Evolutionary conservation across 2,113 vertebrate species (phyloP).

Genomic region (Ceyx melanurus): DNA sequence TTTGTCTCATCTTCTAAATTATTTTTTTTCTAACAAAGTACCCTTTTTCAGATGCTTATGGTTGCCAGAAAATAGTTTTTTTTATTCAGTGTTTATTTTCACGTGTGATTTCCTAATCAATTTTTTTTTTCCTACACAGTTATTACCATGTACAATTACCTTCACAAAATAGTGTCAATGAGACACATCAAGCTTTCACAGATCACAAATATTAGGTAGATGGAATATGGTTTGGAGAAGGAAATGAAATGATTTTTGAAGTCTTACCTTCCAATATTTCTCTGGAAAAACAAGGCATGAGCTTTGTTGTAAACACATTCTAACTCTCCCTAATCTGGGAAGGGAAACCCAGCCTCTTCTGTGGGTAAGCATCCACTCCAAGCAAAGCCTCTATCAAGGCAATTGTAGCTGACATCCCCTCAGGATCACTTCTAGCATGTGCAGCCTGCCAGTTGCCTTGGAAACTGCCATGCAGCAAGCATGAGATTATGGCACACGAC

Average conservation of each 20-base stretch:
- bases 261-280: not conserved
- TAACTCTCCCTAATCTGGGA: not conserved
- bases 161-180: not conserved
- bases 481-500: constrained; percentile 59
- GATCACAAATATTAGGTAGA: not conserved
- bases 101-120: not conserved
- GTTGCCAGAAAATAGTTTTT: not conserved
- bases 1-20: not conserved
- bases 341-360: not conserved
- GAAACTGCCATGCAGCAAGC: constrained; percentile 64
- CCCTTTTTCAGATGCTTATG: not conserved
- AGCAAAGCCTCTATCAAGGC: constrained; percentile 16
- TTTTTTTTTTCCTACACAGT: not conserved
- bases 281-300: not conserved
- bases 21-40: not conserved
- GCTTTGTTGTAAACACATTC: not conserved
- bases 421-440: constrained; percentile 55
- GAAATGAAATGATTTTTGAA: not conserved
- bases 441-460: constrained; percentile 59
- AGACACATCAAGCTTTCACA: not conserved
- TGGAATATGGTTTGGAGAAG: not conserved
- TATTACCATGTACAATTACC: not conserved
- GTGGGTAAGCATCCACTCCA: not conserved
- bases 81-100: not conserved
- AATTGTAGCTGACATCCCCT: constrained; percentile 32